Conservation (phyloP, 1,140 invertebrate genomes). For the Dryas iulia region DNA sequence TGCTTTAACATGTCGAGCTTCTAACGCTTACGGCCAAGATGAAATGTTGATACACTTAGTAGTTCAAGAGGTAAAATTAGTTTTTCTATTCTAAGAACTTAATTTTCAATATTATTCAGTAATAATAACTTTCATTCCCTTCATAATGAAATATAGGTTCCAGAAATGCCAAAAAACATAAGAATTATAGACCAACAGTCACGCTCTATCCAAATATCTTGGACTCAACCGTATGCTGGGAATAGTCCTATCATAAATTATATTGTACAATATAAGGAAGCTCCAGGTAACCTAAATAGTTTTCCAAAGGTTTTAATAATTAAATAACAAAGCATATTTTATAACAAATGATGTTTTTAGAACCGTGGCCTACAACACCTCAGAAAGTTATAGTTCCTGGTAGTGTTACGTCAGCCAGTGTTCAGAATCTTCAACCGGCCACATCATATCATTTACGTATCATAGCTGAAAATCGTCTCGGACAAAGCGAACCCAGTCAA, state of each 20-base stretch:
- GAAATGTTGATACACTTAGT: conserved; percentile 94
- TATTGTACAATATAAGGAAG: conserved; percentile 92
- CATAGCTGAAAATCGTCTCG: conserved; percentile 93
- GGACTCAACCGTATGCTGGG: conserved; percentile 92
- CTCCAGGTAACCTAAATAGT: conserved; percentile 83
- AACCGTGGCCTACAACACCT: conserved; percentile 87
- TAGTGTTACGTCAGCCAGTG: conserved; percentile 87
- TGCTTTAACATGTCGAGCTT: conserved; percentile 92
- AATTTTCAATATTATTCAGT: background rate
- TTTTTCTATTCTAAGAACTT: background rate
- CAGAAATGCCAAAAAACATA: conserved; percentile 92
- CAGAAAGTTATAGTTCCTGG: conserved; percentile 90
- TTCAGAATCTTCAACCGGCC: conserved; percentile 91
- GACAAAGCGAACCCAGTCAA: conserved; percentile 92
- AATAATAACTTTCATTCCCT: background rate
- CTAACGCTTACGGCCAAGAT: conserved; percentile 94
- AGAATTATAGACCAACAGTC: conserved; percentile 91
- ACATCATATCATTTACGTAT: conserved; percentile 95
- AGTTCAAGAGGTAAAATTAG: conserved; percentile 86
- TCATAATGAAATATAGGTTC: conserved; percentile 81
- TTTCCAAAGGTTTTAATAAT: conserved; percentile 11
- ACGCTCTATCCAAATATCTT: conserved; percentile 89
- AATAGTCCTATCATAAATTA: conserved; percentile 94
- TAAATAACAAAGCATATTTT: background rate
- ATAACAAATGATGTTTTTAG: conserved; percentile 58